Percentiles rank a stretch among this genome's conserved stretches.
Conservation (phyloP, 2,888 invertebrate genomes). For the Aleiodes alternator region DNA sequence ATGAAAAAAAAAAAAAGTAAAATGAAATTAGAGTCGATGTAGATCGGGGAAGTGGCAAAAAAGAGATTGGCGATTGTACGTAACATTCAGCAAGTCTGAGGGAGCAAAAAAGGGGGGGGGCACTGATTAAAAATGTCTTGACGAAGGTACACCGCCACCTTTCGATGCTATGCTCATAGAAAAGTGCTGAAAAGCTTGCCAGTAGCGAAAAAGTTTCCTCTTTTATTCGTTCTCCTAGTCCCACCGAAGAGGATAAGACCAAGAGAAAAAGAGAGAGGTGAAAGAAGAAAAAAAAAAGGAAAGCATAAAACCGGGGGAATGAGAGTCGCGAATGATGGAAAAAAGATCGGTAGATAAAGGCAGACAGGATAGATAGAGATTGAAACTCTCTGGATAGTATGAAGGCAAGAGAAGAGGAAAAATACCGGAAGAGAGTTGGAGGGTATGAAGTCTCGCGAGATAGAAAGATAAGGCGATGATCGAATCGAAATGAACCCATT, state of each 20-base stretch:
- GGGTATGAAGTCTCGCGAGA: conserved; percentile 47
- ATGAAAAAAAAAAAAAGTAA: not conserved
- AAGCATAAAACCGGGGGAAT: not conserved
- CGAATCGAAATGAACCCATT: conserved; percentile 73
- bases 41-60: conserved; percentile 5
- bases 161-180: conserved; percentile 41
- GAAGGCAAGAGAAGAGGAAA: conserved; percentile 30
- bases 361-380: conserved; percentile 38
- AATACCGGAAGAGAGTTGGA: conserved; percentile 42
- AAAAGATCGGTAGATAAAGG: conserved; percentile 45
- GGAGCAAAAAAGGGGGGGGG: not conserved
- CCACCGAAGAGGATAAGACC: conserved; percentile 20
- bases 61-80: conserved; percentile 28
- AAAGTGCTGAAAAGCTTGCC: conserved; percentile 50
- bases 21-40: not conserved
- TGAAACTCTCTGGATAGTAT: conserved; percentile 39
- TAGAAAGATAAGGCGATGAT: conserved; percentile 67
- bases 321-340: conserved; percentile 26
- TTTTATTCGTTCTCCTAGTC: conserved; percentile 47
- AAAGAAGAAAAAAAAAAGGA: not conserved
- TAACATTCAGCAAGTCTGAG: not conserved
- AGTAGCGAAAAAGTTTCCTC: conserved; percentile 50
- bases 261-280: conserved; percentile 30
- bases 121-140: conserved; percentile 54
- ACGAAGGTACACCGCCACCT: conserved; percentile 49